These are phyloP conservation scores for Lamprotornis superbus DNA, from an alignment of 2,113 vertebrate species.

Conservation along the genomic window DNA sequence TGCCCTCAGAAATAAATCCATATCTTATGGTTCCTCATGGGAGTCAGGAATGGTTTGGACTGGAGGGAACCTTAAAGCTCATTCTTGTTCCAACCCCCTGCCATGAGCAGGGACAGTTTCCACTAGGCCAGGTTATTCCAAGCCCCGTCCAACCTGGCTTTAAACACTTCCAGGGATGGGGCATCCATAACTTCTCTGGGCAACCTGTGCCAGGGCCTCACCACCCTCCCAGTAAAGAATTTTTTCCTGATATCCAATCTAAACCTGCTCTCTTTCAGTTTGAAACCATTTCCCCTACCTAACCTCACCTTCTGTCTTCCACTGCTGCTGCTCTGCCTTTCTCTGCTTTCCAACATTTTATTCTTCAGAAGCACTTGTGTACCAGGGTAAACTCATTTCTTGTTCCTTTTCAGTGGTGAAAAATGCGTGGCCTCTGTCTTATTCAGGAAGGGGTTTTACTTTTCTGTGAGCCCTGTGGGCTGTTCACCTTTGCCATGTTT, in stretches of 20 bases:
- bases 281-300: background rate
- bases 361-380: background rate
- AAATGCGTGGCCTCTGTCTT: background rate
- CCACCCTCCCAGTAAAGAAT: background rate
- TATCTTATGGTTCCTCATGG: background rate
- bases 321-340: background rate
- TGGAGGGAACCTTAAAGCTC: background rate
- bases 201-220: background rate
- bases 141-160: background rate
- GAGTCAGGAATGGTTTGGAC: background rate
- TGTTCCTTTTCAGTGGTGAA: background rate
- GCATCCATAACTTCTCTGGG: background rate
- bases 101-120: background rate
- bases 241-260: background rate
- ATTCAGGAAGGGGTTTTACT: background rate
- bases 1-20: background rate
- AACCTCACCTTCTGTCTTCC: background rate
- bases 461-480: background rate
- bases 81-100: background rate
- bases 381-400: background rate
- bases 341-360: background rate
- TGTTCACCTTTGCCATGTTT: background rate
- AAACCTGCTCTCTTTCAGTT: background rate
- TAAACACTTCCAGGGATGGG: background rate
- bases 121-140: background rate